These are phyloP conservation scores for Microcebus jonahi DNA, from an alignment of 2,113 vertebrate genomes.

Conservation along the genomic window DNA sequence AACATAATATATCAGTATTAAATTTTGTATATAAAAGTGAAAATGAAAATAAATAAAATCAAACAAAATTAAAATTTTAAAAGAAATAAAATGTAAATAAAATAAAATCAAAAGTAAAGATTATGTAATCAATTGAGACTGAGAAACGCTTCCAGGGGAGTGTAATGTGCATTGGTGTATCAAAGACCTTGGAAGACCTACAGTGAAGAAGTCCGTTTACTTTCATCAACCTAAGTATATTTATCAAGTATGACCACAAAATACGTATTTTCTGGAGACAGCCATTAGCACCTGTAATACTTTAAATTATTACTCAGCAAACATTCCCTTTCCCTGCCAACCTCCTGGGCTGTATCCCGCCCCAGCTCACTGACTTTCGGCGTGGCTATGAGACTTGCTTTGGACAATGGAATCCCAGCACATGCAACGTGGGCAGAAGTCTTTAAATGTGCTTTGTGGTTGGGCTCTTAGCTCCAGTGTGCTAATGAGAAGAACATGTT, in stretches of 20 bases:
- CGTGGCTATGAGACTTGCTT: not conserved
- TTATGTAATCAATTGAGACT: not conserved
- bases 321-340: no score
- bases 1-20: not conserved
- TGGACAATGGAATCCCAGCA: not conserved
- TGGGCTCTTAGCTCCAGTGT: rapidly evolving
- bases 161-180: rapidly evolving
- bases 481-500: rapidly evolving
- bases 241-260: not conserved
- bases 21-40: not conserved
- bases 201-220: rapidly evolving
- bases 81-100: not conserved
- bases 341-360: no score
- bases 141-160: not conserved
- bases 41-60: not conserved
- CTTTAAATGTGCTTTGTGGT: not conserved
- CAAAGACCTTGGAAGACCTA: rapidly evolving
- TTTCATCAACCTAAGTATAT: not conserved
- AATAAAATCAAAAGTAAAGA: not conserved
- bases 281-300: not conserved
- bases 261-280: not conserved
- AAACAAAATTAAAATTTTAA: not conserved
- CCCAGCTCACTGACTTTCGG: rapidly evolving
- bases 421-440: not conserved
- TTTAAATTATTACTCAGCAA: not conserved